phyloP scores from a whole-genome alignment of 2,797 vertebrate species.

The Antennarius maculatus region DNA sequence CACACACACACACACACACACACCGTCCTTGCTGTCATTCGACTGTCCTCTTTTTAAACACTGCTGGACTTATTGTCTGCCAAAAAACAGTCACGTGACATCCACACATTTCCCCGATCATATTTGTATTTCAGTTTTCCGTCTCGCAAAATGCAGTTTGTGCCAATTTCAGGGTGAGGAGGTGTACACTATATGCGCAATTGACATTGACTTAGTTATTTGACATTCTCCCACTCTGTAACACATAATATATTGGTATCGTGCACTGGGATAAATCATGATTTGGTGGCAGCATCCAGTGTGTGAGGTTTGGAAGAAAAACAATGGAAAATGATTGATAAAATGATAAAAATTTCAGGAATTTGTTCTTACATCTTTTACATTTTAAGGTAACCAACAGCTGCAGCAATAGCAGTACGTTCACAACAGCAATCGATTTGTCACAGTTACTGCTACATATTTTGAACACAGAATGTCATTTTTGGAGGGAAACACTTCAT shows the following conservation, averaged over 20 bases:
- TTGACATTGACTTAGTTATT: slow-evolving; percentile 22
- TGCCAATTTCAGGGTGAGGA: slow-evolving; percentile 29
- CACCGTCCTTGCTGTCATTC: slow-evolving; percentile 47
- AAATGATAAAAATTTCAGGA: neutral
- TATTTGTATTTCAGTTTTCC: slow-evolving; percentile 34
- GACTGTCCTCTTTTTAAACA: slow-evolving; percentile 25
- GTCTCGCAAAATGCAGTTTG: slow-evolving; percentile 37
- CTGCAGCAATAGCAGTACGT: slow-evolving; percentile 20
- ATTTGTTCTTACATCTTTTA: neutral
- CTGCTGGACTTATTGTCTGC: slow-evolving; percentile 34
- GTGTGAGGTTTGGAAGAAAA: neutral
- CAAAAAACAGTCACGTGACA: slow-evolving; percentile 54
- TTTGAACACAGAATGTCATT: slow-evolving; percentile 37
- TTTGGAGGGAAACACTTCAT: slow-evolving; percentile 49
- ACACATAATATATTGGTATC: slow-evolving; percentile 5
- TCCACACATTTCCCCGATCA: slow-evolving; percentile 38
- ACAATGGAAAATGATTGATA: slow-evolving; percentile 10
- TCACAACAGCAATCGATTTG: slow-evolving; percentile 35
- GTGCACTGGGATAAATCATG: slow-evolving; percentile 2
- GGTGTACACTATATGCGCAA: neutral
- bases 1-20: slow-evolving; percentile 22
- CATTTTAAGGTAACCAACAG: slow-evolving; percentile 15
- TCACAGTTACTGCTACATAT: slow-evolving; percentile 24
- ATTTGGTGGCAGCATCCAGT: neutral
- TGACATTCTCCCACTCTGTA: slow-evolving; percentile 3